Conservation (phyloP, 2,888 invertebrate species). For the Melipona bicolor region DNA sequence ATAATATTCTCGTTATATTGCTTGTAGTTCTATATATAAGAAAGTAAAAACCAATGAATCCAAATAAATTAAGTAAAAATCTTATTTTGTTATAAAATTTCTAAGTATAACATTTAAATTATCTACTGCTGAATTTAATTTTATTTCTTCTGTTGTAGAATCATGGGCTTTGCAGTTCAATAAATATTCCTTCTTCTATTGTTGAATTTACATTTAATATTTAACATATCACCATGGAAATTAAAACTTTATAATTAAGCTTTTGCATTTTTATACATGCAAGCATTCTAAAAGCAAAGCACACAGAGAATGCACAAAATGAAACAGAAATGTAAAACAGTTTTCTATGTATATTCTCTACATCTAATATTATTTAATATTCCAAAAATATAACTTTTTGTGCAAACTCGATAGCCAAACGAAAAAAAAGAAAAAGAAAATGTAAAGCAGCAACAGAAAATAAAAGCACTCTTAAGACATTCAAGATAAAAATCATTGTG, state of each 20-base stretch:
- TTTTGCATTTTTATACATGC: constrained; percentile 13
- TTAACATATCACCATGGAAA: background rate
- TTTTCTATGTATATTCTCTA: too few relatives aligned
- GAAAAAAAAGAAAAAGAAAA: background rate
- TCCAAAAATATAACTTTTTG: constrained; percentile 16
- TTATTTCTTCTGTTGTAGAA: background rate
- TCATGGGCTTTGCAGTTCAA: background rate
- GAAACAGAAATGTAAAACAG: background rate
- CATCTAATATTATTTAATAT: background rate
- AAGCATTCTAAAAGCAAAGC: constrained; percentile 24
- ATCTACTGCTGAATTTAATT: background rate
- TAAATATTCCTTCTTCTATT: constrained; percentile 4
- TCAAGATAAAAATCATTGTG: constrained; percentile 54
- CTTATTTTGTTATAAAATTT: background rate
- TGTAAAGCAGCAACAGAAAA: constrained; percentile 25
- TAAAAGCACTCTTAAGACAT: constrained; percentile 42
- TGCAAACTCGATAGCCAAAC: constrained; percentile 17
- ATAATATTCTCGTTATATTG: background rate
- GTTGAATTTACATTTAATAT: background rate
- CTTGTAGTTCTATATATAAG: background rate
- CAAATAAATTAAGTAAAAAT: background rate
- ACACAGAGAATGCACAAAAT: constrained; percentile 35
- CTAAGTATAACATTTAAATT: background rate
- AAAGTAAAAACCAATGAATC: background rate
- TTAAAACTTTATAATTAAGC: constrained; percentile 4